A percentile compares a stretch with the other conserved stretches of the same genome.
Evolutionary conservation across 2,113 vertebrate species (phyloP).

Genomic region (Mohoua ochrocephala): DNA sequence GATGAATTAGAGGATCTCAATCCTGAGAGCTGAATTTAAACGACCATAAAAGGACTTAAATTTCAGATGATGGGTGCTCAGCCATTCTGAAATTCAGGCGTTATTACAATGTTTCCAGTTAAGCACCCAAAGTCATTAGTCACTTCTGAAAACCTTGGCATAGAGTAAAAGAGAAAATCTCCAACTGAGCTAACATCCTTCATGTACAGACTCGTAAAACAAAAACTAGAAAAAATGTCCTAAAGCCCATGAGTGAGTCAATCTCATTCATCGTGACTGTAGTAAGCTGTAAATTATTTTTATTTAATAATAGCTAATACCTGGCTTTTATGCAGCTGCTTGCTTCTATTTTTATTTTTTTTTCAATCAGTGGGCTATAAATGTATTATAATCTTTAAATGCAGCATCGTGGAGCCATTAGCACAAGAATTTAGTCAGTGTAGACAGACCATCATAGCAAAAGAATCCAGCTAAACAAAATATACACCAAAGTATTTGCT

Average conservation of each 20-base stretch:
- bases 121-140: slow-evolving; percentile 63
- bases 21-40: slow-evolving; percentile 31
- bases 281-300: slow-evolving; percentile 52
- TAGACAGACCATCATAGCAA: slow-evolving; percentile 53
- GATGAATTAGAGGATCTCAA: slow-evolving; percentile 26
- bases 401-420: slow-evolving; percentile 17
- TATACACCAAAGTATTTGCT: slow-evolving; percentile 25
- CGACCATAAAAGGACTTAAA: slow-evolving; percentile 60
- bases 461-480: slow-evolving; percentile 57
- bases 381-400: slow-evolving; percentile 28
- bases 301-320: slow-evolving; percentile 54
- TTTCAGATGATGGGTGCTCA: slow-evolving; percentile 50
- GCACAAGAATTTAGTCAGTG: slow-evolving; percentile 8
- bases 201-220: slow-evolving; percentile 38
- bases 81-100: slow-evolving; percentile 43
- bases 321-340: neutral
- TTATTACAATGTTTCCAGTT: slow-evolving; percentile 61
- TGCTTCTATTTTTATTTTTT: neutral
- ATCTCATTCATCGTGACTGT: slow-evolving; percentile 16
- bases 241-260: slow-evolving; percentile 12
- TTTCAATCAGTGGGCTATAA: neutral
- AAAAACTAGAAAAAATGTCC: slow-evolving; percentile 39
- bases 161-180: slow-evolving; percentile 47
- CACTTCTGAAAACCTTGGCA: slow-evolving; percentile 66
- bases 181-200: slow-evolving; percentile 53